These are phyloP conservation scores for Bryconaethiops microstoma DNA, from an alignment of 2,797 vertebrate species.

Conservation along the genomic window DNA sequence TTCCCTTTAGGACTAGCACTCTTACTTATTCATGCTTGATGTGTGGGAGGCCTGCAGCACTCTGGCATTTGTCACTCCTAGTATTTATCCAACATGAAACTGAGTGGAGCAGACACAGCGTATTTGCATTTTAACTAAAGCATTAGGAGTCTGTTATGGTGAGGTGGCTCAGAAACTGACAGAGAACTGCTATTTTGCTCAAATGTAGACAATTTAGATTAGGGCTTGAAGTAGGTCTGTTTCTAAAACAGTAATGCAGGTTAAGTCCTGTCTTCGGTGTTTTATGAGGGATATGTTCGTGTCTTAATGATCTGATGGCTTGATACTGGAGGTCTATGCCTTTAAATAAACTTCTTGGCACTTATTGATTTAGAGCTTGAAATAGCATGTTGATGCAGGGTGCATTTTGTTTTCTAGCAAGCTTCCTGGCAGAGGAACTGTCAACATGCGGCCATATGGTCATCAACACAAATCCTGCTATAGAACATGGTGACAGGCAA, in stretches of 20 bases:
- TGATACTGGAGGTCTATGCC: neutral
- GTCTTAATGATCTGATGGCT: neutral
- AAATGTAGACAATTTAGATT: neutral
- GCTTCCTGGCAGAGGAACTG: slow-evolving; percentile 13
- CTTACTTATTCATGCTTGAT: slow-evolving; percentile 39
- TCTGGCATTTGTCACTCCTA: slow-evolving; percentile 36
- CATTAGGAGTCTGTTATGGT: neutral
- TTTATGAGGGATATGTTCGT: neutral
- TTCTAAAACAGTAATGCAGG: neutral
- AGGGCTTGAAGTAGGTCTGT: neutral
- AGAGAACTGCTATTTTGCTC: neutral
- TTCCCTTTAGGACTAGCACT: slow-evolving; percentile 26
- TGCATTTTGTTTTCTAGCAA: neutral
- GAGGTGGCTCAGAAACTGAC: neutral
- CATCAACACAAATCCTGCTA: slow-evolving; percentile 3
- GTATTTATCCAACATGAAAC: slow-evolving; percentile 26
- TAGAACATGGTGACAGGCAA: slow-evolving; percentile 10
- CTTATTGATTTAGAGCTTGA: neutral
- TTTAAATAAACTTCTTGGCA: neutral
- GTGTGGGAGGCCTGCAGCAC: slow-evolving; percentile 29
- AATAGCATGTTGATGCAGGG: neutral
- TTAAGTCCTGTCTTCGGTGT: slow-evolving; percentile 1
- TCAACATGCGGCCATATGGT: slow-evolving; percentile 35
- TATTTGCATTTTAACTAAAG: slow-evolving; percentile 5
- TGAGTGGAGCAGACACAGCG: neutral